These are phyloP conservation scores for Tenthredo livida DNA, from an alignment of 2,888 invertebrate species.

Conservation along the genomic window DNA sequence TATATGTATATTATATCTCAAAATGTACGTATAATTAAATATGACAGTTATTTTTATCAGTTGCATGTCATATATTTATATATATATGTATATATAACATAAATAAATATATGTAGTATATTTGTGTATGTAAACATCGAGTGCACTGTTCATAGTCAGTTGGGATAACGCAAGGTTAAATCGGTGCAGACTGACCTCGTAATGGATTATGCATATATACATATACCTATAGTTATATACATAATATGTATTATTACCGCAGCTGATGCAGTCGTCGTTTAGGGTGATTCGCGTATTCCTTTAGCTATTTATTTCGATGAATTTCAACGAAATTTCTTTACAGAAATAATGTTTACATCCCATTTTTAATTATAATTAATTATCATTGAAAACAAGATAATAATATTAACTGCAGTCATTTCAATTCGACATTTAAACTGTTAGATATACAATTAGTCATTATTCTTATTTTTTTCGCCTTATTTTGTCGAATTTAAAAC, in stretches of 20 bases:
- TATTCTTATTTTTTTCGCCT: too few species aligned
- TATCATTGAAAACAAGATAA: too few species aligned
- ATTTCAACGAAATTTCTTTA: too few species aligned
- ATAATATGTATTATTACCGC: too few species aligned
- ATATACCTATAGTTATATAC: background rate
- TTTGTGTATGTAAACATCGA: background rate
- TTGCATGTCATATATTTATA: background rate
- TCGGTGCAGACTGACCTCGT: slow-evolving; percentile 34
- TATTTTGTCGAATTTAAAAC: too few species aligned
- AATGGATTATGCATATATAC: background rate
- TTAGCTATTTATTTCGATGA: background rate
- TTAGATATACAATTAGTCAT: too few species aligned
- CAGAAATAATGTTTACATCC: background rate
- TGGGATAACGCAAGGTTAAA: slow-evolving; percentile 36
- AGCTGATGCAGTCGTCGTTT: too few species aligned
- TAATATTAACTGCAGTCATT: too few species aligned
- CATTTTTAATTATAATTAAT: background rate
- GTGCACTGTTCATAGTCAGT: background rate
- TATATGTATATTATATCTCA: background rate
- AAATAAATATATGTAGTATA: background rate
- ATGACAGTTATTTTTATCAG: background rate
- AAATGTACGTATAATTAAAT: background rate
- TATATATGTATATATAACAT: background rate
- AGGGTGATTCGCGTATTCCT: too few species aligned
- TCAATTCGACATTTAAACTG: too few species aligned